A percentile compares a stretch with the other conserved stretches of the same genome.
These are phyloP conservation scores for Aphaenogaster rudis DNA, from an alignment of 1,140 invertebrate genomes.

Conservation along the genomic window DNA sequence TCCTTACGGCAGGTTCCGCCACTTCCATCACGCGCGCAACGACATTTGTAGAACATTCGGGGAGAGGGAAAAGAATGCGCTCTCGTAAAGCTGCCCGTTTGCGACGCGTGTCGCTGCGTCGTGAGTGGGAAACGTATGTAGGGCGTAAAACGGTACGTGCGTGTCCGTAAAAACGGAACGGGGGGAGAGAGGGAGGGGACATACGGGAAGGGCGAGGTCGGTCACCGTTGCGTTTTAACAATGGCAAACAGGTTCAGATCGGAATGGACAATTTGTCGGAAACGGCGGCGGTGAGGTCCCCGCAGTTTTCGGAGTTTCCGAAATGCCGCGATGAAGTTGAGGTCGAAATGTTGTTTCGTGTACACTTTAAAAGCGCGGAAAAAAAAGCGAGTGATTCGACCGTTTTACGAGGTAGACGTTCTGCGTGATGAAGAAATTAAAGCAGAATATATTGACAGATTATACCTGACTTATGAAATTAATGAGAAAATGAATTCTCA, in stretches of 20 bases:
- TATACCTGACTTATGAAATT: not conserved
- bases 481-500: not conserved
- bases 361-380: not conserved
- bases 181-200: not conserved
- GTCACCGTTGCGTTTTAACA: not conserved
- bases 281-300: not conserved
- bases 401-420: not conserved
- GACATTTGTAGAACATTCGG: conserved; percentile 54
- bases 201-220: not conserved
- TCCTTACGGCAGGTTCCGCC: conserved; percentile 32
- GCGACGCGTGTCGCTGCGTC: conserved; percentile 52
- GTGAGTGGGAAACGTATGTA: conserved; percentile 39
- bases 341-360: not conserved
- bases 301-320: conserved; percentile 28
- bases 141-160: conserved; percentile 48
- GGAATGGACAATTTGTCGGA: conserved; percentile 1
- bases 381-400: not conserved
- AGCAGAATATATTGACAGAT: too few relatives aligned
- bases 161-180: conserved; percentile 48
- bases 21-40: conserved; percentile 34
- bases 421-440: not conserved
- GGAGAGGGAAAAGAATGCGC: conserved; percentile 17
- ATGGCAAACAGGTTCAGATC: not conserved
- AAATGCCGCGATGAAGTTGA: conserved; percentile 1
- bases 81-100: conserved; percentile 64